Evolutionary conservation across 2,113 vertebrate species (phyloP).

Genomic region (Saccopteryx leptura): DNA sequence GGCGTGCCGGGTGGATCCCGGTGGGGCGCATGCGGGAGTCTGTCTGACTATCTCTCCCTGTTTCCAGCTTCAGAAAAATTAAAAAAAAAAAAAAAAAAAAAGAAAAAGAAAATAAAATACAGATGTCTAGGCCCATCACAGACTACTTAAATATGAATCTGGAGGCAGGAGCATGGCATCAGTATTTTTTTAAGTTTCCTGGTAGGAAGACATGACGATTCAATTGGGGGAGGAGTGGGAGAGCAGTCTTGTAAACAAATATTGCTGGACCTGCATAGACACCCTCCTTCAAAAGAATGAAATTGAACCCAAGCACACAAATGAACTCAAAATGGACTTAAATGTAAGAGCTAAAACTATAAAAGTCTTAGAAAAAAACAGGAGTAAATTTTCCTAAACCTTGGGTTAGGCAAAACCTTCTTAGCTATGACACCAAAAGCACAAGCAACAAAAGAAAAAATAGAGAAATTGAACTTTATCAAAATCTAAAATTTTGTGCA

Average conservation of each 20-base stretch:
- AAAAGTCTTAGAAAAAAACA: slow-evolving; percentile 48
- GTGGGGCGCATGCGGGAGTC: no score
- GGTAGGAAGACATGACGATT: slow-evolving; percentile 21
- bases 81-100: no score
- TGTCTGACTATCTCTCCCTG: no score
- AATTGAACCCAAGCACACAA: slow-evolving; percentile 12
- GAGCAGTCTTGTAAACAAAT: slow-evolving; percentile 38
- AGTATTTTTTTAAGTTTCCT: slow-evolving; percentile 11
- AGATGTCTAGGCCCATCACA: slow-evolving; percentile 1
- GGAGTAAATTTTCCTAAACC: not conserved
- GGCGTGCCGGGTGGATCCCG: no score
- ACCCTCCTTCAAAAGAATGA: slow-evolving; percentile 41
- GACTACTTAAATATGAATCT: slow-evolving; percentile 10
- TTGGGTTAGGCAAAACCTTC: not conserved
- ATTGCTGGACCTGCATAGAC: slow-evolving; percentile 20
- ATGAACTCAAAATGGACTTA: slow-evolving; percentile 51
- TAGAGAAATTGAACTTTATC: not conserved
- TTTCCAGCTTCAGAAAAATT: no score
- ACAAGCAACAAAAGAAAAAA: slow-evolving; percentile 24
- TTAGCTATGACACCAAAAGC: slow-evolving; percentile 12
- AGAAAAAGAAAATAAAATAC: no score
- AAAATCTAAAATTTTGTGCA: slow-evolving; percentile 7
- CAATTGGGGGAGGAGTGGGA: not conserved
- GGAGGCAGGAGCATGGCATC: not conserved
- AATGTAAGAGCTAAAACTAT: slow-evolving; percentile 47